These are phyloP conservation scores for Ophion slaviceki DNA, from an alignment of 2,888 invertebrate genomes.

Conservation along the genomic window DNA sequence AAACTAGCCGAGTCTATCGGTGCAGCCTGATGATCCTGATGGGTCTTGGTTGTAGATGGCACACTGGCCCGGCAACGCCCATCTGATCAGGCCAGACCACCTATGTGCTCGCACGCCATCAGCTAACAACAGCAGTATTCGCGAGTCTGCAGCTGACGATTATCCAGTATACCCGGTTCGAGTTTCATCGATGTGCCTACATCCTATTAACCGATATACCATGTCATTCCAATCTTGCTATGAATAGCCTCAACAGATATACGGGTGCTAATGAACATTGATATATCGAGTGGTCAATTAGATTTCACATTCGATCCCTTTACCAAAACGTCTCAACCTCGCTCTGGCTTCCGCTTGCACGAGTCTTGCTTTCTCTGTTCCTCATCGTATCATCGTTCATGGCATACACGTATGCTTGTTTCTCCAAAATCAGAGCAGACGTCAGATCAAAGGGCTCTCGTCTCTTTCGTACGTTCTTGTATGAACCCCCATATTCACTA, in stretches of 20 bases:
- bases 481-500: neutral
- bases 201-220: slow-evolving; percentile 69
- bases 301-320: slow-evolving; percentile 33
- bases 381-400: slow-evolving; percentile 4
- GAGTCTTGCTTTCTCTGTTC: neutral
- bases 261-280: slow-evolving; percentile 67
- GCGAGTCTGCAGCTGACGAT: slow-evolving; percentile 30
- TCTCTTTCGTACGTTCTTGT: neutral
- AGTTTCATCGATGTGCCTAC: slow-evolving; percentile 63
- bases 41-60: slow-evolving; percentile 47
- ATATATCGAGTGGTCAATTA: slow-evolving; percentile 58
- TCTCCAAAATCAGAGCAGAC: slow-evolving; percentile 1
- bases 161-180: slow-evolving; percentile 54
- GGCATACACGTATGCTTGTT: slow-evolving; percentile 17
- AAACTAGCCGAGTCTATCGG: slow-evolving; percentile 45
- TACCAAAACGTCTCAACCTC: slow-evolving; percentile 33
- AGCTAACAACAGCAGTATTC: slow-evolving; percentile 9
- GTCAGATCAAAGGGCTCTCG: slow-evolving; percentile 22
- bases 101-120: slow-evolving; percentile 18
- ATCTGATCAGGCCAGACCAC: neutral
- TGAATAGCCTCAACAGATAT: slow-evolving; percentile 48
- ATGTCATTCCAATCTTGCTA: slow-evolving; percentile 54
- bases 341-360: neutral
- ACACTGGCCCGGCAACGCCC: neutral
- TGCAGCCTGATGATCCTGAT: slow-evolving; percentile 47